These are phyloP conservation scores for Lophochroa leadbeateri DNA, from an alignment of 2,113 vertebrate genomes.

Conservation along the genomic window DNA sequence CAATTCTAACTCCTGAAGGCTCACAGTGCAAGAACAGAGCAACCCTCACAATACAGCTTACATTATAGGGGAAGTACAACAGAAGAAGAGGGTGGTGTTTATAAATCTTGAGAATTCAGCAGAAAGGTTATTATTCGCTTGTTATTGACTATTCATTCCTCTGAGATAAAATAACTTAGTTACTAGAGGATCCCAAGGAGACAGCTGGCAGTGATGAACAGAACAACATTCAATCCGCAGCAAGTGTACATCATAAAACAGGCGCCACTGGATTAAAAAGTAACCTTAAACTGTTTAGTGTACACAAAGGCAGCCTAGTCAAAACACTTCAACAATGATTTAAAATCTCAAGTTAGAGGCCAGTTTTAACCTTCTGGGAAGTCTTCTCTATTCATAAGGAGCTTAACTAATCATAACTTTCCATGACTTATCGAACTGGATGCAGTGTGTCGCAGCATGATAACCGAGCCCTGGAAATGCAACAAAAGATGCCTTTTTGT, in stretches of 20 bases:
- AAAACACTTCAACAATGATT: constrained; percentile 58
- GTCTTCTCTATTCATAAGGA: constrained; percentile 45
- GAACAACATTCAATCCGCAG: constrained; percentile 29
- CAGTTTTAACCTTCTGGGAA: constrained; percentile 46
- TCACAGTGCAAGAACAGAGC: neutral
- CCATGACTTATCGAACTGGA: constrained; percentile 65
- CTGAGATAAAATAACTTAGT: constrained; percentile 41
- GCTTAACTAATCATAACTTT: constrained; percentile 66
- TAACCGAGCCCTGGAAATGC: constrained; percentile 59
- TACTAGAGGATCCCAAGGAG: constrained; percentile 49
- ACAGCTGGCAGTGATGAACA: constrained; percentile 45
- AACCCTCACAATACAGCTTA: neutral
- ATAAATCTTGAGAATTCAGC: neutral
- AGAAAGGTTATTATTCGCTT: constrained; percentile 41
- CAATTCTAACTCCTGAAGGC: constrained; percentile 29
- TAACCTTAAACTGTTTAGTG: constrained; percentile 59
- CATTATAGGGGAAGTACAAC: neutral
- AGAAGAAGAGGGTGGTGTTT: neutral
- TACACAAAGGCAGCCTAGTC: constrained; percentile 53
- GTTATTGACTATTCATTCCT: constrained; percentile 36
- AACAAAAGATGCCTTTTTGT: constrained; percentile 66
- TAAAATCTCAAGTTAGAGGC: constrained; percentile 53
- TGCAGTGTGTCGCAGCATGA: constrained; percentile 54
- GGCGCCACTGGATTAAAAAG: constrained; percentile 40
- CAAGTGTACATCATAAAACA: constrained; percentile 24